These are phyloP conservation scores for Penaeus monodon DNA, from an alignment of 2,888 invertebrate genomes.

Conservation along the genomic window DNA sequence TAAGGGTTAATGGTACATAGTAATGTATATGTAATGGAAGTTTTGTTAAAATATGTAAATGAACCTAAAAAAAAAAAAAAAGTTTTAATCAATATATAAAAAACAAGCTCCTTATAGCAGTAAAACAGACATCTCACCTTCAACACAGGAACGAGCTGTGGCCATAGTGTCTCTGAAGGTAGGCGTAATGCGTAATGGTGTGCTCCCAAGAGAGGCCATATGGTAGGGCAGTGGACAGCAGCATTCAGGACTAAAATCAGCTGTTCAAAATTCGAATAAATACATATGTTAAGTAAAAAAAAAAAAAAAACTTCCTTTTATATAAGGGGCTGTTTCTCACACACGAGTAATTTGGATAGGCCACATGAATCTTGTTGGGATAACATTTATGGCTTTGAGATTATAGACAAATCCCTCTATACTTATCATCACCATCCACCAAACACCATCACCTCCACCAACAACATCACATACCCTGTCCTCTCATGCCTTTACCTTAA, in stretches of 20 bases:
- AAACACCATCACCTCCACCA: too few species aligned
- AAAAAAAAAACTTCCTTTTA: too few species aligned
- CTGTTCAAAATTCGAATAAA: background rate
- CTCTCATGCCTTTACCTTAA: slow-evolving; percentile 46
- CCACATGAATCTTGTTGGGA: too few species aligned
- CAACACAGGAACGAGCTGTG: slow-evolving; percentile 85
- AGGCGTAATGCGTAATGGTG: slow-evolving; percentile 94
- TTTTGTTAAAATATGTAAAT: background rate
- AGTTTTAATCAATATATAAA: background rate
- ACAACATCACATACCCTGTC: too few species aligned
- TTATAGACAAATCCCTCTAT: background rate
- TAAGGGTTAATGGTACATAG: too few species aligned
- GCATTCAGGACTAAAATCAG: slow-evolving; percentile 95
- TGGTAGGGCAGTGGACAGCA: slow-evolving; percentile 89
- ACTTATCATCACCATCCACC: too few species aligned
- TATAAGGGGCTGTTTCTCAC: too few species aligned
- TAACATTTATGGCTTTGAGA: too few species aligned
- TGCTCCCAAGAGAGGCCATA: slow-evolving; percentile 91
- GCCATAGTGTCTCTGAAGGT: slow-evolving; percentile 92
- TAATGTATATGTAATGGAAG: too few species aligned
- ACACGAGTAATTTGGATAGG: too few species aligned
- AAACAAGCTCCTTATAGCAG: background rate
- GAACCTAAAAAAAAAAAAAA: too few species aligned
- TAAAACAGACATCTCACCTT: slow-evolving; percentile 69
- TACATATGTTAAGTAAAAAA: too few species aligned